Percentiles rank a stretch among this genome's conserved stretches.
Conservation (phyloP, 2,797 vertebrate genomes). For the Tarsius wallacei region DNA sequence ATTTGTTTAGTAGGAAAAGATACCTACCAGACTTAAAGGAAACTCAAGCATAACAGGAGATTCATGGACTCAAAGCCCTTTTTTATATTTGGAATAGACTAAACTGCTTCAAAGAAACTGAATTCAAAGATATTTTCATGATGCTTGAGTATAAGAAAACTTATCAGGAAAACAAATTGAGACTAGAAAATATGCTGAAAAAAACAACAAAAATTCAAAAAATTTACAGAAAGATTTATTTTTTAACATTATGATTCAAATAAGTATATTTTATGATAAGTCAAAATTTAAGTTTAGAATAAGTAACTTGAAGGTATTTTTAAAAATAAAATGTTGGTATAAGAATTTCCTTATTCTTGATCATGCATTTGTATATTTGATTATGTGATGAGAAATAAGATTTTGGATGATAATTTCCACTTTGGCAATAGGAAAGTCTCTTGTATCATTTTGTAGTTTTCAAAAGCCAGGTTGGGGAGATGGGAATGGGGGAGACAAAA, state of each 20-base stretch:
- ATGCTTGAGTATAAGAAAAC: neutral
- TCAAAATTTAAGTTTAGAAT: neutral
- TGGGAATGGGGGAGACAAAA: neutral
- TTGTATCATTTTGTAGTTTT: neutral
- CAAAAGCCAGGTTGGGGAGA: neutral
- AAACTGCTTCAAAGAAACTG: neutral
- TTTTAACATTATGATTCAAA: neutral
- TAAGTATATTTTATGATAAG: neutral
- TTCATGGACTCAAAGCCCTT: neutral
- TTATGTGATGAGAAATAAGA: neutral
- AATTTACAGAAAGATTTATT: neutral
- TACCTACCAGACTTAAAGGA: neutral
- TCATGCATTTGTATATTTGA: neutral
- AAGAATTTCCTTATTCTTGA: neutral
- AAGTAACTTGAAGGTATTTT: neutral
- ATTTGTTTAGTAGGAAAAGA: neutral
- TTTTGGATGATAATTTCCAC: neutral
- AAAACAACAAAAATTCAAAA: neutral
- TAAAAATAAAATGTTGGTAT: neutral
- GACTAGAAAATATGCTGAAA: neutral
- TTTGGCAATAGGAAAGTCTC: neutral
- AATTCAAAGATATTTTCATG: neutral
- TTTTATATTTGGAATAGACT: neutral
- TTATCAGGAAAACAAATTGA: neutral
- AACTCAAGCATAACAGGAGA: neutral